These are phyloP conservation scores for Drosophila orosa DNA, from an alignment of 1,140 invertebrate genomes.

Conservation along the genomic window DNA sequence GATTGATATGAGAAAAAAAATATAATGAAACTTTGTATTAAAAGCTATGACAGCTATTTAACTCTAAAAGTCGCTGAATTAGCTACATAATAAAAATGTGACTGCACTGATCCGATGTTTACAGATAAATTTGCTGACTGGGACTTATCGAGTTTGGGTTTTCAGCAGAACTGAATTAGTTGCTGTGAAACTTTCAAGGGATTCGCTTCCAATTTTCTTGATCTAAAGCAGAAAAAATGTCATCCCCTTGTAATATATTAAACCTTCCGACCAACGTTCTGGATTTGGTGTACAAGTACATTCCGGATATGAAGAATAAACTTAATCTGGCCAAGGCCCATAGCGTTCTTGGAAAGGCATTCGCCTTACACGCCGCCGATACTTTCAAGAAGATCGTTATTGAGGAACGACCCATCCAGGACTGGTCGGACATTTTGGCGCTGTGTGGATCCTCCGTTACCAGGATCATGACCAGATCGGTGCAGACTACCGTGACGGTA, in stretches of 20 bases:
- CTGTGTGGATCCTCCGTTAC: conserved; percentile 7
- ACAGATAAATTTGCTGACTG: not conserved
- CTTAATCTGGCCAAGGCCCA: conserved; percentile 4
- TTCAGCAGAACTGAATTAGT: too few relatives aligned
- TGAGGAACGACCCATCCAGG: not conserved
- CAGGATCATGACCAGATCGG: not conserved
- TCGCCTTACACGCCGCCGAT: not conserved
- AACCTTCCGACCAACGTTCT: conserved; percentile 1
- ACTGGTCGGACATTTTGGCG: conserved; percentile 1
- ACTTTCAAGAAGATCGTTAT: not conserved
- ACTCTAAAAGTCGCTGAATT: not conserved
- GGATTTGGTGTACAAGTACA: not conserved
- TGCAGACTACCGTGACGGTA: not conserved
- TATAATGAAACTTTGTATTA: too few relatives aligned
- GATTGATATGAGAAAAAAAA: too few relatives aligned
- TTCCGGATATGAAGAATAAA: conserved; percentile 1
- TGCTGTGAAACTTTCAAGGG: not conserved
- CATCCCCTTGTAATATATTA: not conserved
- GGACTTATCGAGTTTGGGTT: too few relatives aligned
- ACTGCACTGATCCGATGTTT: not conserved
- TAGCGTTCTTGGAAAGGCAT: not conserved
- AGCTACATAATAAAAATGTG: not conserved
- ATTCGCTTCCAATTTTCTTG: not conserved
- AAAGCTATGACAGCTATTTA: not conserved
- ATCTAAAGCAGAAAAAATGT: not conserved